Base-by-base conservation (phyloP, 1,140 invertebrate species). In the Oppia nitens region DNA sequence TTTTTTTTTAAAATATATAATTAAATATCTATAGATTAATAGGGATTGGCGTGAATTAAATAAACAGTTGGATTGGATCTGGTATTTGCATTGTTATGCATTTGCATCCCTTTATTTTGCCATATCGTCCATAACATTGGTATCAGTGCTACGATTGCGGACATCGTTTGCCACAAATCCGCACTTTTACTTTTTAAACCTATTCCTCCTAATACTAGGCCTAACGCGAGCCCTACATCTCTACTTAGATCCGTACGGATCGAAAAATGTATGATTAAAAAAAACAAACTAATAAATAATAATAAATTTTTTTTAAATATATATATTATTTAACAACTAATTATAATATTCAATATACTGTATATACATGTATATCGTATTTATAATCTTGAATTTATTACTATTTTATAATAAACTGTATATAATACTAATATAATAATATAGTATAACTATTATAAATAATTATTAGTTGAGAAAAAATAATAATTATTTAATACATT, bases 181-280 rank as follows among this genome's bases (percentile, higher is more conserved):
- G 48, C 78, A 76, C 63, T 78, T 80, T 76, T 74, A 77, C 55
- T 77, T 78, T 28, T 79, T 80, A 68, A 80, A 80, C 65, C 73
- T 77, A 58, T 79, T 80, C 67, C 69, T 80, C 6, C 79, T 78
- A 64, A 66, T 79, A n/a, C 69, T 80, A 28, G 77, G 78, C 29
- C 67, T 71, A 53, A 77, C 76, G 25, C 72, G 78, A 65, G 73
- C 74, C 20, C 66, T 68, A 29, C 75, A 72, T 29, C 73, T 80
- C 53, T 77, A 78, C 63, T 76, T 79, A 66, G 78, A 80, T 66
- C 77, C 78, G 45, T 80, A 80, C 67, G 74, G 75, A 66, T 69
- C 78, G 14, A 76, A 75, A 67, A 70, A 77, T 68, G 77, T 77
- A 64, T 68, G 60, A 45, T 29, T 24, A 54, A 0, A 20, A 54